Percentiles rank a stretch among this genome's conserved stretches.
These are phyloP conservation scores for Brachionus manjavacas DNA, from an alignment of 1,140 invertebrate genomes.

Conservation along the genomic window DNA sequence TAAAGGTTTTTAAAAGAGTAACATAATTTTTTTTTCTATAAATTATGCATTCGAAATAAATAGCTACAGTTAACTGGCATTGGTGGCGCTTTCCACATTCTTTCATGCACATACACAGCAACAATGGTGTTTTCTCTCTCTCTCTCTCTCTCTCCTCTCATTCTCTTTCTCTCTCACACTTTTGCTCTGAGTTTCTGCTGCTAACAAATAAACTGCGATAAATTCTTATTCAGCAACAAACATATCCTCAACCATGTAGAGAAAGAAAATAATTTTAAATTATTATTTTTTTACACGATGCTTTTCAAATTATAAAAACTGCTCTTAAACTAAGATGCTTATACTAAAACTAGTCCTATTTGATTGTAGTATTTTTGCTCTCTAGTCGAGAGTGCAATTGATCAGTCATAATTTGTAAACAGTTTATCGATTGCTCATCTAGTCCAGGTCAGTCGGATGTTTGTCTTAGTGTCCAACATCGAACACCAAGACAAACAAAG, in stretches of 20 bases:
- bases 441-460: not conserved
- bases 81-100: not conserved
- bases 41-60: not conserved
- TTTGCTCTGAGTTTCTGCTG: not conserved
- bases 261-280: not conserved
- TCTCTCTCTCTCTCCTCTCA: not conserved
- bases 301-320: not conserved
- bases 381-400: not conserved
- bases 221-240: not conserved
- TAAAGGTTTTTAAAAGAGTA: not conserved
- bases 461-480: not conserved
- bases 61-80: not conserved
- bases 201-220: not conserved
- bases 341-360: not conserved
- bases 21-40: not conserved
- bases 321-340: not conserved
- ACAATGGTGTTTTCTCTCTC: not conserved
- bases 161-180: not conserved
- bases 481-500: not conserved
- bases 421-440: not conserved
- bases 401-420: not conserved
- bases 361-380: not conserved
- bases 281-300: conserved; percentile 5
- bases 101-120: not conserved
- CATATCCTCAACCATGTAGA: not conserved